Conservation (phyloP, 1,140 invertebrate genomes). For the Dendroctonus valens region DNA sequence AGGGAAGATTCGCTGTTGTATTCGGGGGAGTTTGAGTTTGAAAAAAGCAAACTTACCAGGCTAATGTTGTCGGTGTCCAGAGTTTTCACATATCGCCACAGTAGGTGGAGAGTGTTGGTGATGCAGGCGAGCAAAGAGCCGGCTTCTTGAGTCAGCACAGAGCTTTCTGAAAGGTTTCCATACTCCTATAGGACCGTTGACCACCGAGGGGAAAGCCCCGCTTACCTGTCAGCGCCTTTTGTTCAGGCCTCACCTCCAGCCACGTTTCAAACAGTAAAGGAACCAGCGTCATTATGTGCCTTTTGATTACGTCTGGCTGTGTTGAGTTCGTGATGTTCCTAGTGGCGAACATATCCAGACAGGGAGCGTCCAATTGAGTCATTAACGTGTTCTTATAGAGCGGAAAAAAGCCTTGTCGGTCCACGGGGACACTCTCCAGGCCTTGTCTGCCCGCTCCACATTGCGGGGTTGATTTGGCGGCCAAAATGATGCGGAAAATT, state of each 20-base stretch:
- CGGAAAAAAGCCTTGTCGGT: neutral
- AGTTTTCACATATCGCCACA: slow-evolving; percentile 38
- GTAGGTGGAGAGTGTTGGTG: slow-evolving; percentile 40
- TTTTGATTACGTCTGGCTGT: slow-evolving; percentile 33
- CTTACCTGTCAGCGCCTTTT: slow-evolving; percentile 20
- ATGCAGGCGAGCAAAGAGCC: slow-evolving; percentile 42
- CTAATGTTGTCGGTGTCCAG: slow-evolving; percentile 20
- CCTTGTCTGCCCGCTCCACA: neutral
- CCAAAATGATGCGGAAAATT: slow-evolving; percentile 54
- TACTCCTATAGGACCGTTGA: too few relatives aligned
- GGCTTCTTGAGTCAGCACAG: slow-evolving; percentile 39
- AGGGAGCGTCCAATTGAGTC: neutral
- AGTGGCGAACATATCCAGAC: too few relatives aligned
- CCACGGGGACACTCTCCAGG: too few relatives aligned
- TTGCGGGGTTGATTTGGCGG: neutral
- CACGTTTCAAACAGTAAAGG: slow-evolving; percentile 72
- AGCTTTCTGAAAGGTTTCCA: slow-evolving; percentile 30
- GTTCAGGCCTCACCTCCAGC: slow-evolving; percentile 63
- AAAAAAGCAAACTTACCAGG: slow-evolving; percentile 26
- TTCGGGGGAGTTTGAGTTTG: slow-evolving; percentile 1
- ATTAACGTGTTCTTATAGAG: slow-evolving; percentile 19
- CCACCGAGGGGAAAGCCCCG: too few relatives aligned
- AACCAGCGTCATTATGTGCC: slow-evolving; percentile 62
- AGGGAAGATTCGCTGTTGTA: slow-evolving; percentile 14
- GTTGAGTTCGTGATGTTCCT: too few relatives aligned